Base-by-base conservation (phyloP, 2,797 vertebrate genomes). In the Chromis chromis region DNA sequence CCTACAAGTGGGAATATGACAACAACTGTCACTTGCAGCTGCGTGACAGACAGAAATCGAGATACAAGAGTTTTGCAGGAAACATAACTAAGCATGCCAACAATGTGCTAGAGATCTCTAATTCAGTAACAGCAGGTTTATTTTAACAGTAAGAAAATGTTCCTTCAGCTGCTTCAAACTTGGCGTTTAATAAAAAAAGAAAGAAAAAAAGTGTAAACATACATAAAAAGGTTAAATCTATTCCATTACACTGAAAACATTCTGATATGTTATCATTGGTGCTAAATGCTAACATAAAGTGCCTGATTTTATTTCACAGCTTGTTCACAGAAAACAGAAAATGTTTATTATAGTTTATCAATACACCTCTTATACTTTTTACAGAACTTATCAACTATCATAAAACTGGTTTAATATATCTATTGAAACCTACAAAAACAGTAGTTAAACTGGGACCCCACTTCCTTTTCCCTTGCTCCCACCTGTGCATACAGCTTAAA, bases 401-500 rank as follows among this genome's bases (percentile, higher is more conserved):
- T 60, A 65, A 67, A 84, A 67, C 65, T 42, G 25, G 22, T 27
- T 70, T 28, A 70, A 78, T 63, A 60, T 44, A 46, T 68, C 65
- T 65, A 60, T 42, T 78, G 55, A 83, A 73, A 85, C 71, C 57
- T 84, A 81, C 74, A 86, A 73, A 77, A 73, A 63, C 46, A 56
- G 70, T 62, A 64, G 46, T 84, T 70, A 80, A 86, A 79, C 58
- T 76, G 31, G 53, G 60, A 79, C 44, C 40, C 39, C 28, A 48
- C 74, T 74, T 86, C 56, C 64, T 74, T 69, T 82, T 69, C 70
- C 79, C 74, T 71, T 39, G 56, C 67, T 44, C 55, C 78, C 83
- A 90, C 79, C 87, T 90, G 91, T 88, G 71, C 62, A 86, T 64
- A 86, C 87, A 88, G 67, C 74, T 74, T 76, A 48, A 71, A 86